Evolutionary conservation across 2,113 vertebrate species (phyloP).

Genomic region (Stercorarius parasiticus): DNA sequence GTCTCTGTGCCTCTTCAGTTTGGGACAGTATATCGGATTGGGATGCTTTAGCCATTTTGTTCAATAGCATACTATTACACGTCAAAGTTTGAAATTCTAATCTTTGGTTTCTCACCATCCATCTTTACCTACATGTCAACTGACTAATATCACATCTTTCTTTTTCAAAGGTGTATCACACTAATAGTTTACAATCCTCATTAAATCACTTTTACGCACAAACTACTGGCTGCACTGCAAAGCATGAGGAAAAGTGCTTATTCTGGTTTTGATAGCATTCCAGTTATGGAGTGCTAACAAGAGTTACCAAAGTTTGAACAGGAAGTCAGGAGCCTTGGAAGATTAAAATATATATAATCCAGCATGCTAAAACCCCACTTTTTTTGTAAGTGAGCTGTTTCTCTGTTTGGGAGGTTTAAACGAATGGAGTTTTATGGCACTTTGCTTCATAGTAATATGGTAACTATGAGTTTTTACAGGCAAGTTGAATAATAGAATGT

Average conservation of each 20-base stretch:
- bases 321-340: neutral
- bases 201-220: neutral
- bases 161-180: neutral
- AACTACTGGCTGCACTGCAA: neutral
- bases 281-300: neutral
- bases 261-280: neutral
- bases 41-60: neutral
- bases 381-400: neutral
- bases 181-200: neutral
- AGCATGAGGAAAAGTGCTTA: neutral
- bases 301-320: neutral
- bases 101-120: neutral
- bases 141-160: neutral
- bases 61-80: neutral
- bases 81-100: neutral
- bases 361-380: accelerated
- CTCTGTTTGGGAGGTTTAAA: neutral
- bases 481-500: neutral
- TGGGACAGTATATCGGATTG: neutral
- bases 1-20: neutral
- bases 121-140: neutral
- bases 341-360: neutral
- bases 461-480: neutral
- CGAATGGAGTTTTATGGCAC: neutral
- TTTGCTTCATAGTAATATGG: neutral